Evolutionary conservation across 2,797 vertebrate genomes (phyloP).

Genomic region (Protosalanx chinensis): DNA sequence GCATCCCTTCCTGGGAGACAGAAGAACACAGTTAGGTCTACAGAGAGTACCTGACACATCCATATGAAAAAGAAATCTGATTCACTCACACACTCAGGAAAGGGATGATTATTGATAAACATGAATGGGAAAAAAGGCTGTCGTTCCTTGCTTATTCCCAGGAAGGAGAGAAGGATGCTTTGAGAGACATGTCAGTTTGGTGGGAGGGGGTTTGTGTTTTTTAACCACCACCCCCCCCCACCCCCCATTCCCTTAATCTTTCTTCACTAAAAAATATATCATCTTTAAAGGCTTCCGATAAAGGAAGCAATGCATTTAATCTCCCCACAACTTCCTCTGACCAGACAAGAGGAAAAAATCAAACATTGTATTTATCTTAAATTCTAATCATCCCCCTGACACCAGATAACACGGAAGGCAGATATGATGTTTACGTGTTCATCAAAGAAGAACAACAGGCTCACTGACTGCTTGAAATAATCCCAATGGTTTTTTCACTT

Average conservation of each 20-base stretch:
- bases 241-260: neutral
- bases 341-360: slow-evolving; percentile 7
- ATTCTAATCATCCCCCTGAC: too few species aligned
- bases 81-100: neutral
- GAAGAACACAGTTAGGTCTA: neutral
- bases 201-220: too few species aligned
- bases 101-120: slow-evolving; percentile 19
- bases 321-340: slow-evolving; percentile 24
- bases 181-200: neutral
- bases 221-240: too few species aligned
- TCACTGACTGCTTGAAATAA: too few species aligned
- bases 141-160: neutral
- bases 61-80: neutral
- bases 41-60: slow-evolving; percentile 1
- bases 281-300: slow-evolving; percentile 33
- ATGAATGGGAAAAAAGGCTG: neutral
- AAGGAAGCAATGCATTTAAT: slow-evolving; percentile 41
- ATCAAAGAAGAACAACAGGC: too few species aligned
- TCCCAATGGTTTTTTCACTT: too few species aligned
- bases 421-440: too few species aligned
- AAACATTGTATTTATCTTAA: neutral
- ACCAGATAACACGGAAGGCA: too few species aligned
- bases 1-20: neutral
- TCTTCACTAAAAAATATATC: slow-evolving; percentile 39
- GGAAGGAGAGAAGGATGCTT: slow-evolving; percentile 7